Percentiles rank a stretch among this genome's conserved stretches.
Evolutionary conservation across 2,797 vertebrate species (phyloP).

Genomic region (Acanthurus leucopareius): DNA sequence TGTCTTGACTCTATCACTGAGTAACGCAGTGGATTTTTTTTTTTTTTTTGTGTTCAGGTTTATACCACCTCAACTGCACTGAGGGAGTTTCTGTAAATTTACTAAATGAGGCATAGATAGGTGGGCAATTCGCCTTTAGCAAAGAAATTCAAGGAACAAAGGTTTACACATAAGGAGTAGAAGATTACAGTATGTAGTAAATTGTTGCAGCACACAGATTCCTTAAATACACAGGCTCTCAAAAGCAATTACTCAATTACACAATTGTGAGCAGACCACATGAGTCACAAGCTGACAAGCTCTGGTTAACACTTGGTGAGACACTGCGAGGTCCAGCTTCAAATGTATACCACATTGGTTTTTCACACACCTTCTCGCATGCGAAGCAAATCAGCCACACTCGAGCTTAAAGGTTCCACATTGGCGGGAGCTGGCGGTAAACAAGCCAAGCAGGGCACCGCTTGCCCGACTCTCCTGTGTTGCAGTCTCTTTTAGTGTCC

Average conservation of each 20-base stretch:
- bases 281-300: constrained; percentile 44
- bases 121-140: constrained; percentile 17
- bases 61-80: constrained; percentile 27
- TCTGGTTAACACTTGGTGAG: constrained; percentile 54
- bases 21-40: neutral
- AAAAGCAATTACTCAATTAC: constrained; percentile 46
- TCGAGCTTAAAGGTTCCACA: constrained; percentile 52
- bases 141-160: constrained; percentile 37
- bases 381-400: constrained; percentile 51
- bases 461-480: constrained; percentile 55
- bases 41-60: constrained; percentile 13
- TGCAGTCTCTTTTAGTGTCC: constrained; percentile 75
- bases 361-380: constrained; percentile 51
- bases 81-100: constrained; percentile 43
- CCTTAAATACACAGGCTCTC: constrained; percentile 47
- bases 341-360: constrained; percentile 48
- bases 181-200: constrained; percentile 40
- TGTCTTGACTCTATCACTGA: constrained; percentile 70
- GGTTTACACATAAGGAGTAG: constrained; percentile 21
- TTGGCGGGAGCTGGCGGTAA: constrained; percentile 61
- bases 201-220: constrained; percentile 31
- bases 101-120: constrained; percentile 31
- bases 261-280: constrained; percentile 50
- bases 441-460: constrained; percentile 62
- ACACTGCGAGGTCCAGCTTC: constrained; percentile 34